Evolutionary conservation across 2,888 invertebrate species (phyloP).

Genomic region (Philaethria dido): DNA sequence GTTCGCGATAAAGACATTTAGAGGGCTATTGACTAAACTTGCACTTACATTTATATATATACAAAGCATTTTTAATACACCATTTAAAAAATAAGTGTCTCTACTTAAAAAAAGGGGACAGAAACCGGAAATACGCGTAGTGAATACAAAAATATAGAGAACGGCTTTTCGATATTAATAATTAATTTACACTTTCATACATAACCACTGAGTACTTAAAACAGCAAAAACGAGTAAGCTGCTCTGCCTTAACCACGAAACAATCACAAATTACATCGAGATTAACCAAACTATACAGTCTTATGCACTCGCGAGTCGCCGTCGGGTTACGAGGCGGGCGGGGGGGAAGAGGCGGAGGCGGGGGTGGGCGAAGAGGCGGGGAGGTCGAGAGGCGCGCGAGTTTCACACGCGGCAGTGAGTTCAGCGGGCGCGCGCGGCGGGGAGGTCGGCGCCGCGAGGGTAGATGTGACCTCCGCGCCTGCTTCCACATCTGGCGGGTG

Average conservation of each 20-base stretch:
- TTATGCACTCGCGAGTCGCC: background rate
- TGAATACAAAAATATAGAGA: constrained; percentile 1
- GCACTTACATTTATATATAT: constrained; percentile 12
- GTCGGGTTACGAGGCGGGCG: background rate
- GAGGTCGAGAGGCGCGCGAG: constrained; percentile 24
- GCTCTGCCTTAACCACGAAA: background rate
- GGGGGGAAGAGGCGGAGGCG: background rate
- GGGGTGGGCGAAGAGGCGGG: background rate
- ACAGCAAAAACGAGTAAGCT: background rate
- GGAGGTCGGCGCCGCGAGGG: no score
- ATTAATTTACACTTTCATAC: background rate
- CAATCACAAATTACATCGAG: background rate
- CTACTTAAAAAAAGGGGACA: background rate
- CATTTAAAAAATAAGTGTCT: constrained; percentile 8
- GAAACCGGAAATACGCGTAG: background rate
- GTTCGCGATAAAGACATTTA: constrained; percentile 10
- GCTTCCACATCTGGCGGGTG: constrained; percentile 65
- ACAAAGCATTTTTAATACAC: constrained; percentile 5
- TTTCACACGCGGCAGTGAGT: constrained; percentile 41
- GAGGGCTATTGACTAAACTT: constrained; percentile 7
- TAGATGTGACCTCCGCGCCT: constrained; percentile 47
- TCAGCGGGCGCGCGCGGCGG: constrained; percentile 30
- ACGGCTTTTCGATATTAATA: background rate
- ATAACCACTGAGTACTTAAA: background rate
- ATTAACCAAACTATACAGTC: constrained; percentile 8